Conservation (phyloP, 1,140 invertebrate genomes). For the Teleopsis dalmanni region DNA sequence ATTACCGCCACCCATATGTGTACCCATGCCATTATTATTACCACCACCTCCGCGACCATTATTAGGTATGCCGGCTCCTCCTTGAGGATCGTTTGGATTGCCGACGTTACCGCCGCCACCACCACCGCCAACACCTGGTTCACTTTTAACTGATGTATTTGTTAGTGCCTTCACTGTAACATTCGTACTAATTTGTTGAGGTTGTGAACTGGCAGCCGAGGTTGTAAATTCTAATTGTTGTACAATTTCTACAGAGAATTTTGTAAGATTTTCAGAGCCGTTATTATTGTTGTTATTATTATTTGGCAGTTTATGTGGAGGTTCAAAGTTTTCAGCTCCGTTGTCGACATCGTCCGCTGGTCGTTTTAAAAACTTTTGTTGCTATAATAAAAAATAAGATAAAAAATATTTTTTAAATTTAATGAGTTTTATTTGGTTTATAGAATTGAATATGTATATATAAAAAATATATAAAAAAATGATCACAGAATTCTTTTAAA, state of each 20-base stretch:
- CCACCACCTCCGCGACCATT: conserved; percentile 14
- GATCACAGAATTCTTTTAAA: too few species aligned
- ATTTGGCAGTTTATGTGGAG: conserved; percentile 69
- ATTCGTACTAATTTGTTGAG: conserved; percentile 86
- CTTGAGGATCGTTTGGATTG: conserved; percentile 2
- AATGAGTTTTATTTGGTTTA: too few species aligned
- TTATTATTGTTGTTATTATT: conserved; percentile 49
- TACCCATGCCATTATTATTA: conserved; percentile 22
- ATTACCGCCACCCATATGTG: conserved; percentile 19
- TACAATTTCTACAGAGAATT: conserved; percentile 84
- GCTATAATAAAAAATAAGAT: conserved; percentile 51
- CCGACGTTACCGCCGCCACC: conserved; percentile 24
- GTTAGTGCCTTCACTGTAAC: conserved; percentile 84
- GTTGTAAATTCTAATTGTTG: conserved; percentile 83
- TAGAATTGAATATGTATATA: too few species aligned
- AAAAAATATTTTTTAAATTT: conserved; percentile 1
- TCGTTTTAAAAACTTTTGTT: conserved; percentile 74
- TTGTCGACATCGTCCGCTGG: conserved; percentile 63
- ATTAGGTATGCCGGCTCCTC: conserved; percentile 13
- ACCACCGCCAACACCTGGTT: conserved; percentile 47
- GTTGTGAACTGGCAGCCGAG: conserved; percentile 69
- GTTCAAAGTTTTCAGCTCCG: conserved; percentile 56
- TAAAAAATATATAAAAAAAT: too few species aligned
- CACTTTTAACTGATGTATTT: conserved; percentile 73
- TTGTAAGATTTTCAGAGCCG: conserved; percentile 57